Evolutionary conservation across 2,888 invertebrate species (phyloP), one percentile per base, ranked within the genome.

Genomic region (Drosophila borealis): DNA sequence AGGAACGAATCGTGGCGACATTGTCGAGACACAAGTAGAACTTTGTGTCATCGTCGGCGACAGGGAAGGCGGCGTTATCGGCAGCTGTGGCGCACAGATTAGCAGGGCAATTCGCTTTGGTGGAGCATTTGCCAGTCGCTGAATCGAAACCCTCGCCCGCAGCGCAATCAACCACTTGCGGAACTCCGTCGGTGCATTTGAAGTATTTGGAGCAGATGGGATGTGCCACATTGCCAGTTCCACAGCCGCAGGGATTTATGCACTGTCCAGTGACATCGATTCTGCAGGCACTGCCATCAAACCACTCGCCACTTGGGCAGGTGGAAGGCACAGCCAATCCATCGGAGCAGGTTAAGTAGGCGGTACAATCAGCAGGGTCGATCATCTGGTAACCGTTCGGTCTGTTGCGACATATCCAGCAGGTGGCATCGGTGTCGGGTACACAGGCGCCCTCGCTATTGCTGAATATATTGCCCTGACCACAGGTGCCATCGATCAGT

Each of bases 201-300:
- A 77, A 91, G 72, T 85, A 91, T 19, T 91, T 75, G 10, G 75
- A 74, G 50, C 91, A 91, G n/a, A 87, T 80, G 2, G 91, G 90
- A 77, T 91, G 83, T 0, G 90, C 78, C 11, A 87, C 65, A 17
- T 69, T 78, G 4, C 83, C 83, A 0, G 33, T 64, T 6, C 48
- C 36, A 17, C 80, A 74, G 42, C 59, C 75, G 57, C 91, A 91
- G 0, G 91, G 91, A 74, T 91, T 90, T 3, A 88, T 79, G 55
- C 92, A 92, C 2, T 54, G 54, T 8, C 85, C 92, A 8, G 76
- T 71, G 2, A 89, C 53, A 68, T 91, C 91, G 9, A 83, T 66
- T 5, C 17, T 42, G 37, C 83, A 83, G 0, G 63, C 60, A 4
- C 66, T 55, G 3, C 88, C 89, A 3, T 88, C 73, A 54, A 88